Base-by-base conservation (phyloP, 2,797 vertebrate species). In the Cheirogaleus major region DNA sequence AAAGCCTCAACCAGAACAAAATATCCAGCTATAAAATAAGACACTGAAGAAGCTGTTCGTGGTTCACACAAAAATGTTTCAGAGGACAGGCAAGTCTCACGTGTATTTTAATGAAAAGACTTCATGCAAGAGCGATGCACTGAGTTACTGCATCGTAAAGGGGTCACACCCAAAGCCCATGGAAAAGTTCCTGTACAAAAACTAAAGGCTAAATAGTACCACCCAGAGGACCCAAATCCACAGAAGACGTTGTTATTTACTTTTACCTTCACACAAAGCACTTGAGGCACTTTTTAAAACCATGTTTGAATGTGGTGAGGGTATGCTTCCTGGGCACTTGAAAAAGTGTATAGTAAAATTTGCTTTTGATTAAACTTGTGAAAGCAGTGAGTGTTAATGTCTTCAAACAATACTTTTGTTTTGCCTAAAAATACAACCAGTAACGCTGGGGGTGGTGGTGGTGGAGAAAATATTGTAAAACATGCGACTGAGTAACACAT, bases 381-480 rank as follows among this genome's bases (percentile, higher is more conserved):
- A 95, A 96, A 96, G 82, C 67, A 41, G 15, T n/a, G 48, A 35
- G 27, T 2, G 38, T 85, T 91, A 73, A 61, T 43, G n/a, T 72
- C 70, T 90, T 78, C 93, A 95, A 95, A 92, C 52, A 67, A 65
- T 84, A 79, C 72, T 48, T 72, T 84, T 13, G 81, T 38, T 87
- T 75, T 30, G 48, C 50, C 86, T 93, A 78, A 91, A 85, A 92
- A 89, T 32, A 67, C 52, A 96, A 81, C 79, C 89, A 79, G 78
- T n/a, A 30, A 41, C 38, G 38, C 38, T 38, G 38, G 38, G 38
- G 38, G 38, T 38, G 4, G 38, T 2, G 38, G 38, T 38, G 38
- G 38, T 38, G 38, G 38, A 38, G 38, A 38, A 38, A 38, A 38
- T 38, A 73, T 61, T 22, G 5, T 90, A 32, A 90, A 70, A 7